phyloP scores from a whole-genome alignment of 2,888 invertebrate species.

The Sycophila texana region DNA sequence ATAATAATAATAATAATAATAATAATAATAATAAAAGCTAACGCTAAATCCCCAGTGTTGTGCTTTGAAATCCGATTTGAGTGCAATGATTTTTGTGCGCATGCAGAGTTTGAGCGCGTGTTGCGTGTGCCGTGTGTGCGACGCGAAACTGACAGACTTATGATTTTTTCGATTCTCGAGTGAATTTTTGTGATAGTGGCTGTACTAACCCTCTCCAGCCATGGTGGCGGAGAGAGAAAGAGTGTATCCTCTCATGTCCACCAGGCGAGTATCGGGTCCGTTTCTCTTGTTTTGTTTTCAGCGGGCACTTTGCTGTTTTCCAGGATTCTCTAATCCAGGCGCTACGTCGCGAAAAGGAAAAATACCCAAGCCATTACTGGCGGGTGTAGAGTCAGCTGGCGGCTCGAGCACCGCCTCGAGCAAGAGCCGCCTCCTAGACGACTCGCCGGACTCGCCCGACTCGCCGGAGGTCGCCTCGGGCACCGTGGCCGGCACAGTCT shows the following conservation, averaged over 20 bases:
- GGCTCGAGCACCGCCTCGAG: slow-evolving; percentile 73
- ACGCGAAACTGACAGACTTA: slow-evolving; percentile 76
- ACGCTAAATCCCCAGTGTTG: no score
- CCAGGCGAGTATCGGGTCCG: slow-evolving; percentile 62
- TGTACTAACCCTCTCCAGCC: no score
- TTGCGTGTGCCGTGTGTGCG: slow-evolving; percentile 69
- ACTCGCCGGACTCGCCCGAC: slow-evolving; percentile 52
- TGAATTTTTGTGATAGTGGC: no score
- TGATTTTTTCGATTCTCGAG: no score
- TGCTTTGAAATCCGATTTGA: no score
- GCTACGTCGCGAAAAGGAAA: slow-evolving; percentile 86
- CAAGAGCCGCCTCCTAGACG: slow-evolving; percentile 72
- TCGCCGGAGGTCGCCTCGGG: background rate
- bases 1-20: no score
- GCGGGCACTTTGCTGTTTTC: slow-evolving; percentile 91
- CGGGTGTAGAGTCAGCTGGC: slow-evolving; percentile 78
- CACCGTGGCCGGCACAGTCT: slow-evolving; percentile 12
- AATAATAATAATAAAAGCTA: no score
- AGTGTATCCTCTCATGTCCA: background rate
- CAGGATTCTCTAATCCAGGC: slow-evolving; percentile 87
- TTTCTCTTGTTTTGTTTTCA: slow-evolving; percentile 78
- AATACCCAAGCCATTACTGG: slow-evolving; percentile 86
- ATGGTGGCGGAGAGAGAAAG: background rate
- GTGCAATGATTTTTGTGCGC: slow-evolving; percentile 63
- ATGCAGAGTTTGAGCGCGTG: slow-evolving; percentile 64